Base-by-base conservation (phyloP, 2,888 invertebrate genomes). In the Mesorhabditis spiculigera region DNA sequence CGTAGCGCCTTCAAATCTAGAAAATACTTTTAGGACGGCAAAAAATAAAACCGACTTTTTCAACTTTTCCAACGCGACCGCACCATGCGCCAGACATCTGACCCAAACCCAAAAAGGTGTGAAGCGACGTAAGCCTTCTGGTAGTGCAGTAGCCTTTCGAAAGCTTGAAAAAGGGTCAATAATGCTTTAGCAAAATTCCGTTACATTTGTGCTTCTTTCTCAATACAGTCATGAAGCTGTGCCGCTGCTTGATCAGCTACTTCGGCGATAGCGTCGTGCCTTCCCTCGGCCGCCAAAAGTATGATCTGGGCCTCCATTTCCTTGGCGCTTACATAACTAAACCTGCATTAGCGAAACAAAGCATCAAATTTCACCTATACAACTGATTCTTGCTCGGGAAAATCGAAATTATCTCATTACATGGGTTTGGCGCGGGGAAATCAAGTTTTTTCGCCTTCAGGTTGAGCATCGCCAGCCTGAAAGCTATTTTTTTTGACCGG, bases 51-150 rank as follows among this genome's bases (percentile, higher is more conserved):
- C 77, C 76, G 88, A 89, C 13, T 87, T 81, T 73, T 87, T 87
- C 63, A 86, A 74, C 62, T 87, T 86, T 78, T 90, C 89, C 6
- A 88, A 83, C 5, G 88, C 85, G 66, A 89, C 88, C 4, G 89
- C 87, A 16, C 88, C 87, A 68, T 86, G 82, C 5, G 71, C 86
- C 41, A 88, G 75, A 63, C 87, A 83, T 61, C 88, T 85, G 4
- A 86, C 80, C 68, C 87, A 86, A 4, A 88, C 86, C 70, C 87
- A 87, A 0, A 89, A 87, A 0, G 90, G 89, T 0, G 91, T 90
- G 84, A 88, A 91, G 44, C 88, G 87, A 5, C 90, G 88, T 41
- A 91, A 86, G 87, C 90, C 91, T 0, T 80, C 74, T 0, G 90
- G 90, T 82, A 88, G 87, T 4, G 62, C 44, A 58, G 5, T 5